Base-by-base conservation (phyloP, 2,888 invertebrate genomes). In the Crocallis elinguaria region DNA sequence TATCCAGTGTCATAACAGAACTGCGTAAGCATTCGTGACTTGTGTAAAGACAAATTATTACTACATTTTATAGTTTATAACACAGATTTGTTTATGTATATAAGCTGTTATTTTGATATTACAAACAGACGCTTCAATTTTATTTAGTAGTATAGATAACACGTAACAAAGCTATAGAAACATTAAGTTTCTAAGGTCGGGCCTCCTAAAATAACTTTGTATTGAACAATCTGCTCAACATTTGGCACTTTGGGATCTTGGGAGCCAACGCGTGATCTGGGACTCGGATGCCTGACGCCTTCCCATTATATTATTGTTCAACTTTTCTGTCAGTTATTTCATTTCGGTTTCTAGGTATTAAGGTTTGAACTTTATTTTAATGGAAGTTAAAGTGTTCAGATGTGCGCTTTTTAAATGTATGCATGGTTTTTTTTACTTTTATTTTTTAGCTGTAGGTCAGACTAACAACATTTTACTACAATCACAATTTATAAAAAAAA, bases 1-100 rank as follows among this genome's bases (percentile, higher is more conserved):
- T 67, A 27, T 33, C 44, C 49, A 49, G 52, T 62, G 52, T 62
- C 49, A 60, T 55, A 57, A 50, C 59, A 21, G 23, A 42, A 39
- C 45, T 49, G 49, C 54, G 35, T 41, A 30, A 0, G n/a, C 29
- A 23, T 29, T 21, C 53, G 29, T 45, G 45, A 32, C 37, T 32
- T 36, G 21, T 30, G 16, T 21, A n/a, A n/a, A 12, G 8, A 19
- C 0, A 16, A 44, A 38, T 17, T 44, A 44, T 51, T 27, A 7
- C 37, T 17, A 11, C 29, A 12, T 25, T 0, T 9, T 25, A 8
- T n/a, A n/a, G 25, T 2, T 25, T 25, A n/a, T n/a, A n/a, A n/a
- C n/a, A n/a, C n/a, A n/a, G n/a, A n/a, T n/a, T n/a, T n/a, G n/a
- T n/a, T n/a, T n/a, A n/a, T n/a, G n/a, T n/a, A n/a, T n/a, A n/a